Percentiles rank a stretch among this genome's conserved stretches.
Conservation (phyloP, 2,888 invertebrate genomes). For the Chloromyia formosa region DNA sequence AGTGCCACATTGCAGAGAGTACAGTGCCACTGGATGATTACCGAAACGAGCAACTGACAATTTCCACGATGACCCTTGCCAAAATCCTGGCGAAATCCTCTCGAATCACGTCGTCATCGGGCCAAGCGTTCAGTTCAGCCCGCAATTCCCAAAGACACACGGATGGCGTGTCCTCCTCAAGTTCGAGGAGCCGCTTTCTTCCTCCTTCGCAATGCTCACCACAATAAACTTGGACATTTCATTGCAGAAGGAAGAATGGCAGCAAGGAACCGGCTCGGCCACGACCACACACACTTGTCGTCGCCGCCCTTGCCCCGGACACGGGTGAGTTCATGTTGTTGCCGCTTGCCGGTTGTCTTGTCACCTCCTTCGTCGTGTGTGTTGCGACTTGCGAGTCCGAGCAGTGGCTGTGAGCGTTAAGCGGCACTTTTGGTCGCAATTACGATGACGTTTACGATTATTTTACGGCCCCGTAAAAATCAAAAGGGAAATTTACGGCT, state of each 20-base stretch:
- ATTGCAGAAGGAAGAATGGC: conserved; percentile 20
- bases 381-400: background rate
- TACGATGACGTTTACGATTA: conserved; percentile 59
- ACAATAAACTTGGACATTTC: conserved; percentile 42
- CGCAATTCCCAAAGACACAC: conserved; percentile 3
- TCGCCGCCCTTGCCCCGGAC: background rate
- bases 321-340: no score
- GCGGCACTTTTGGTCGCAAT: conserved; percentile 64
- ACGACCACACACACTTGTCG: background rate
- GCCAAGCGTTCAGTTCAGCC: background rate
- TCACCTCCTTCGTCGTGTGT: background rate
- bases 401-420: conserved; percentile 50
- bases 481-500: conserved; percentile 62
- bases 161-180: background rate
- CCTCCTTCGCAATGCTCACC: conserved; percentile 11
- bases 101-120: conserved; percentile 15
- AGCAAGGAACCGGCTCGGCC: background rate
- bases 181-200: background rate
- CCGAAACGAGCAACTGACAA: conserved; percentile 21
- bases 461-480: conserved; percentile 65
- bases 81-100: conserved; percentile 31
- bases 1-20: background rate
- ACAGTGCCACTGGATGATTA: conserved; percentile 10
- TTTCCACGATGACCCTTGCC: conserved; percentile 26
- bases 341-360: background rate